Evolutionary conservation across 2,888 invertebrate species (phyloP).

Genomic region (Ophion costatus): DNA sequence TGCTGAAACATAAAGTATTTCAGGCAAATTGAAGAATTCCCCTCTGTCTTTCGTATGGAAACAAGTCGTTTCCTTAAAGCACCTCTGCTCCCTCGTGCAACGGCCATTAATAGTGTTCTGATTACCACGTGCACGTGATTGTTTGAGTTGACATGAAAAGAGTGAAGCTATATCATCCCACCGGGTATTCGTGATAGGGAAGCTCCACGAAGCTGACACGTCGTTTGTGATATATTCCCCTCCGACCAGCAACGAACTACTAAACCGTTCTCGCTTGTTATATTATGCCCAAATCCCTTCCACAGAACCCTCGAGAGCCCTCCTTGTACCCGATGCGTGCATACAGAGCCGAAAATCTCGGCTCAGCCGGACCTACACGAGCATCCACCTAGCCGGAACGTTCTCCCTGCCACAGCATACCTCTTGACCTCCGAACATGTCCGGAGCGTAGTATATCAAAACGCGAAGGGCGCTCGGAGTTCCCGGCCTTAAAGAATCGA

Average conservation of each 20-base stretch:
- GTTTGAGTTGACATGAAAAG: conserved; percentile 6
- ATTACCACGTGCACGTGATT: conserved; percentile 6
- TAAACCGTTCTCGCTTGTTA: conserved; percentile 39
- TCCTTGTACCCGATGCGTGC: background rate
- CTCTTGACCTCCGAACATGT: conserved; percentile 30
- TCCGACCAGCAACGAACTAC: conserved; percentile 12
- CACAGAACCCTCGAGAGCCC: conserved; percentile 15
- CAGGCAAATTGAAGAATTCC: no score
- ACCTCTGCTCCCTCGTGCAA: background rate
- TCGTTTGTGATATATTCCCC: conserved; percentile 14
- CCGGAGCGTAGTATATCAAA: conserved; percentile 42
- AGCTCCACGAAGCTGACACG: background rate
- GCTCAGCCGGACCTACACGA: conserved; percentile 15
- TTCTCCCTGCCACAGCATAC: conserved; percentile 18
- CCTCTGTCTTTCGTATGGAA: background rate
- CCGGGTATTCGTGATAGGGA: conserved; percentile 23
- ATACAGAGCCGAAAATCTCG: conserved; percentile 48
- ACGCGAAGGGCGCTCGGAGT: conserved; percentile 20
- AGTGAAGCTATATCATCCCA: background rate
- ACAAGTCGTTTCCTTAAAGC: background rate
- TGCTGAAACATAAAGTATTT: no score
- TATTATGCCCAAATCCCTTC: conserved; percentile 25
- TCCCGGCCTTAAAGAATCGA: conserved; percentile 45
- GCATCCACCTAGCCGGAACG: conserved; percentile 15
- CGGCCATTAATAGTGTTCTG: background rate